phyloP scores from a whole-genome alignment of 2,888 invertebrate genomes.

The Hemaris fuciformis region DNA sequence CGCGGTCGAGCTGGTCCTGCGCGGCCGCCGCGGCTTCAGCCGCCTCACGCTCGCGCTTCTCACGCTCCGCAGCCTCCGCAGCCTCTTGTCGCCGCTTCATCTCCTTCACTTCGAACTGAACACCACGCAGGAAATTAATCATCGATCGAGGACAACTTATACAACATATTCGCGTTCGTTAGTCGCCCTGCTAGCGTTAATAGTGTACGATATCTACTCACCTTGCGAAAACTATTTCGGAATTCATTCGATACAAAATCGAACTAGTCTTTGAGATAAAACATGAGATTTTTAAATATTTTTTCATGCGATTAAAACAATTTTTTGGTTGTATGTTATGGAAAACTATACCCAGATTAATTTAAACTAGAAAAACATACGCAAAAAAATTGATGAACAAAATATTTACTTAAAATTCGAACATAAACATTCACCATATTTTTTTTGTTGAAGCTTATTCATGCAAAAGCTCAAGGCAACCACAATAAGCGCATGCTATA shows the following conservation, averaged over 20 bases:
- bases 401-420: neutral
- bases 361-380: no score
- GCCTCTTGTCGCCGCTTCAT: slow-evolving; percentile 93
- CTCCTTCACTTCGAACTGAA: slow-evolving; percentile 97
- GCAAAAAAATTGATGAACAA: no score
- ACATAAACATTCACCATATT: no score
- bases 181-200: neutral
- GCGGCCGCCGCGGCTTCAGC: slow-evolving; percentile 72
- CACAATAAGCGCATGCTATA: slow-evolving; percentile 39
- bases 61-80: slow-evolving; percentile 90
- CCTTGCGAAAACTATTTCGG: neutral
- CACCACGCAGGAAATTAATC: neutral
- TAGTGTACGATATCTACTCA: neutral
- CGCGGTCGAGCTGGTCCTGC: slow-evolving; percentile 64
- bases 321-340: no score
- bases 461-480: slow-evolving; percentile 15
- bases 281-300: no score
- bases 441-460: no score
- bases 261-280: no score
- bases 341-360: no score
- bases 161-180: neutral
- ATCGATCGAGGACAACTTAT: neutral
- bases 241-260: no score
- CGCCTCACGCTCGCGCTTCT: slow-evolving; percentile 83
- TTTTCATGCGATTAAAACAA: no score